phyloP scores from a whole-genome alignment of 2,888 invertebrate genomes.

The Thelaira solivaga region DNA sequence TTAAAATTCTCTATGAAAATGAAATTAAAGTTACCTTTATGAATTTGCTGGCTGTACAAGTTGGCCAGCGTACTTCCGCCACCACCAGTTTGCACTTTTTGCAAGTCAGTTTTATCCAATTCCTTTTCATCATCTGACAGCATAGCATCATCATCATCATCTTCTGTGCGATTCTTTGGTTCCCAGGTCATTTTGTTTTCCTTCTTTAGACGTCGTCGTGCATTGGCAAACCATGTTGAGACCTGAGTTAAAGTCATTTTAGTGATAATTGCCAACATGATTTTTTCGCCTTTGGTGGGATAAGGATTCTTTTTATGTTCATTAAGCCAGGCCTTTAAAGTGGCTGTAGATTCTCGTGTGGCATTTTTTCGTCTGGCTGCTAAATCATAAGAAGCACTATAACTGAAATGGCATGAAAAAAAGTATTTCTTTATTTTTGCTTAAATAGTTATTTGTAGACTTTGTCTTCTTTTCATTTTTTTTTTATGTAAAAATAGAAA shows the following conservation, averaged over 20 bases:
- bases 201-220: constrained; percentile 93
- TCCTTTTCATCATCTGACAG: constrained; percentile 93
- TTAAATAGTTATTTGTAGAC: constrained; percentile 9
- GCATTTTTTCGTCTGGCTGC: constrained; percentile 97
- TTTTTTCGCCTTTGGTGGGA: constrained; percentile 97
- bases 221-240: constrained; percentile 98
- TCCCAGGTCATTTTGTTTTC: constrained; percentile 99
- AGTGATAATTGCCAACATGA: constrained; percentile 95
- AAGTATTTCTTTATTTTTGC: no score
- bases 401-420: constrained; percentile 80
- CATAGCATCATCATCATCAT: constrained; percentile 90
- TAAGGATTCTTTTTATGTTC: constrained; percentile 98
- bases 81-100: constrained; percentile 27
- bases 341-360: constrained; percentile 97
- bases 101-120: constrained; percentile 76
- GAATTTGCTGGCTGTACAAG: constrained; percentile 51
- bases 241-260: constrained; percentile 97
- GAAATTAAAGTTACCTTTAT: constrained; percentile 51
- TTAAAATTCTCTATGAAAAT: background rate
- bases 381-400: constrained; percentile 95
- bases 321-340: constrained; percentile 97
- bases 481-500: constrained; percentile 26
- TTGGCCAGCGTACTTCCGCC: background rate
- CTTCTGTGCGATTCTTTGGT: constrained; percentile 93
- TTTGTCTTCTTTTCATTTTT: no score